phyloP scores from a whole-genome alignment of 2,113 vertebrate genomes.

The Thamnophis sirtalis region DNA sequence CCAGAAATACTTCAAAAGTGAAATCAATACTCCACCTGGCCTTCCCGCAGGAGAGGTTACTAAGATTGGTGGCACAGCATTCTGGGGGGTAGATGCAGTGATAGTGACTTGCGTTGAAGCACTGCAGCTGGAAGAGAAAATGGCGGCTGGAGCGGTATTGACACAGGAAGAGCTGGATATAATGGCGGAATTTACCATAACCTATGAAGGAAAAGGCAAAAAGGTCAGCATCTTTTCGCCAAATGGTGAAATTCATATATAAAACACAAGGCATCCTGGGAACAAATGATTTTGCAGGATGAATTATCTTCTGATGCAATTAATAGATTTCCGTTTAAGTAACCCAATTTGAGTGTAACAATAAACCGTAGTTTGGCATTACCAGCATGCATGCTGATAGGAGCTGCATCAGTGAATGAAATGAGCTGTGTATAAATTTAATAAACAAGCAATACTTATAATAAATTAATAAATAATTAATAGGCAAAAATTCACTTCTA shows the following conservation, averaged over 20 bases:
- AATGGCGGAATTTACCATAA: conserved; percentile 77
- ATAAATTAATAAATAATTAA: neutral
- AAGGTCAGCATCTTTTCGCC: neutral
- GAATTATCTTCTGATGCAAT: neutral
- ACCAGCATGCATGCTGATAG: neutral
- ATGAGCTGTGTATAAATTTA: neutral
- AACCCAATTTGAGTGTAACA: neutral
- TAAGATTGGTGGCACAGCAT: conserved; percentile 65
- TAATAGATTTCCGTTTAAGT: neutral
- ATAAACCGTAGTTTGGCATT: neutral
- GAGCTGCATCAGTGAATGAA: neutral
- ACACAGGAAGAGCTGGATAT: conserved; percentile 72
- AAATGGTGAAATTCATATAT: neutral
- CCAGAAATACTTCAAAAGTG: neutral
- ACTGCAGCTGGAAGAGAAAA: conserved; percentile 74
- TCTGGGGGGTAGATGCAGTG: conserved; percentile 67
- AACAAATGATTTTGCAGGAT: neutral
- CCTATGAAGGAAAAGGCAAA: conserved; percentile 60
- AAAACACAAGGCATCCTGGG: neutral
- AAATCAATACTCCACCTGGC: conserved; percentile 68
- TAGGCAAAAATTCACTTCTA: neutral
- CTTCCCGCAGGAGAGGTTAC: conserved; percentile 66
- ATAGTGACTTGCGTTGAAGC: conserved; percentile 63
- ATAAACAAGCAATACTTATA: neutral
- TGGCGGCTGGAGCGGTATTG: conserved; percentile 66